A percentile compares a stretch with the other conserved stretches of the same genome.
Evolutionary conservation across 1,140 invertebrate genomes (phyloP).

Genomic region (Drosophila novamexicana): DNA sequence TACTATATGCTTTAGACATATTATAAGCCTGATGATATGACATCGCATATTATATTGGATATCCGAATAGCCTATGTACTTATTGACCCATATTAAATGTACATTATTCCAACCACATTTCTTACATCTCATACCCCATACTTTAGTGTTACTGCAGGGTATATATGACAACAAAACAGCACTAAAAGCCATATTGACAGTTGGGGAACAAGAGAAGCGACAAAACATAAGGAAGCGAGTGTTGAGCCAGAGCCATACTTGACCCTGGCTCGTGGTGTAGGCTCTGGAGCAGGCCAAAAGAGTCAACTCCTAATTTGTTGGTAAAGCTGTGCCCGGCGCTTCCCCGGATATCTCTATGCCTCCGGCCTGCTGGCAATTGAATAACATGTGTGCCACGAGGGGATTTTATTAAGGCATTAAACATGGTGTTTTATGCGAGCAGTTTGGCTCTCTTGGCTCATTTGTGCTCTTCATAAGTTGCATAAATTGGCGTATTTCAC

Average conservation of each 20-base stretch:
- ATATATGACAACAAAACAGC: conserved; percentile 28
- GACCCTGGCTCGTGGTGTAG: conserved; percentile 15
- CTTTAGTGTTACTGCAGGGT: conserved; percentile 8
- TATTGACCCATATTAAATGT: too few relatives aligned
- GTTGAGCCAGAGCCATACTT: conserved; percentile 47
- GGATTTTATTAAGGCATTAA: conserved; percentile 76
- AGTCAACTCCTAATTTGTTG: conserved; percentile 72
- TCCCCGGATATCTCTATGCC: background rate
- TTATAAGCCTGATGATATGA: too few relatives aligned
- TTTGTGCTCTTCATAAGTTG: background rate
- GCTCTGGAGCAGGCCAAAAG: conserved; percentile 9
- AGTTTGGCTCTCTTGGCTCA: conserved; percentile 38
- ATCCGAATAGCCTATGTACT: too few relatives aligned
- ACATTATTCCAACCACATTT: too few relatives aligned
- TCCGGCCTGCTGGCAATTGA: conserved; percentile 55
- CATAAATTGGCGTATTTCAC: conserved; percentile 11
- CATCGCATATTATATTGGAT: too few relatives aligned
- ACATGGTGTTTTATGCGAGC: conserved; percentile 64
- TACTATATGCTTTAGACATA: too few relatives aligned
- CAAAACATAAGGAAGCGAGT: conserved; percentile 18
- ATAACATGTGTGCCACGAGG: conserved; percentile 66
- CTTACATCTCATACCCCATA: background rate
- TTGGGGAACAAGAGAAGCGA: conserved; percentile 24
- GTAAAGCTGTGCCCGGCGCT: conserved; percentile 26
- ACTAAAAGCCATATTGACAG: conserved; percentile 43